These are phyloP conservation scores for Neomonachus schauinslandi DNA, from an alignment of 2,113 vertebrate species.

Conservation along the genomic window DNA sequence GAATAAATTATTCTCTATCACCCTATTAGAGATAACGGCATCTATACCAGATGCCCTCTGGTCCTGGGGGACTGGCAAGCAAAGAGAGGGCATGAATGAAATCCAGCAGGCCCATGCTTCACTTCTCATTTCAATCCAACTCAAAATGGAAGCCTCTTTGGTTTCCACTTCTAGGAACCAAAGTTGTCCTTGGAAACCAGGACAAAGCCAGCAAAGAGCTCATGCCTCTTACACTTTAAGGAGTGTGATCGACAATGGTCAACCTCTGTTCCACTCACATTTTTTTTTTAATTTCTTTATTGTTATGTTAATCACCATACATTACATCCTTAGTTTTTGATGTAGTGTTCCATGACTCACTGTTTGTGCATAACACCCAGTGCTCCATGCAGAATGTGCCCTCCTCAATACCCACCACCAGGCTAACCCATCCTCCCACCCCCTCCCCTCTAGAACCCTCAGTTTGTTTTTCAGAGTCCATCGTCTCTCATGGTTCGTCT, in stretches of 20 bases:
- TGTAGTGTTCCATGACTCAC: no score
- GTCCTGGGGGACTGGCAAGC: not conserved
- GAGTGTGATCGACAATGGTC: not conserved
- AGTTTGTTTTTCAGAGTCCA: no score
- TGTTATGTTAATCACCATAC: no score
- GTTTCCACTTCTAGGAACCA: not conserved
- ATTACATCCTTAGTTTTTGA: no score
- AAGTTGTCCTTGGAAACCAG: not conserved
- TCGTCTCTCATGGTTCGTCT: no score
- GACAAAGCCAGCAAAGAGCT: not conserved
- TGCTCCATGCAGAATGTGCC: no score
- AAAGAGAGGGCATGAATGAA: not conserved
- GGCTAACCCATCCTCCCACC: no score
- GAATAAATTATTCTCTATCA: constrained; percentile 37
- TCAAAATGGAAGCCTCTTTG: not conserved
- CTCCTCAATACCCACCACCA: no score
- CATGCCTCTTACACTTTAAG: not conserved
- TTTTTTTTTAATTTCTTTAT: not conserved
- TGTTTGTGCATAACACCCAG: no score
- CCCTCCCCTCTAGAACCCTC: no score
- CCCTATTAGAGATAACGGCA: not conserved
- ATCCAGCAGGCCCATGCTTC: not conserved
- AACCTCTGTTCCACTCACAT: not conserved
- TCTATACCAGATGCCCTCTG: constrained; percentile 2
- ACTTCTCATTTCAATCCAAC: not conserved